Percentiles rank a stretch among this genome's conserved stretches.
Evolutionary conservation across 1,140 invertebrate genomes (phyloP).

Genomic region (Bombus balteatus): DNA sequence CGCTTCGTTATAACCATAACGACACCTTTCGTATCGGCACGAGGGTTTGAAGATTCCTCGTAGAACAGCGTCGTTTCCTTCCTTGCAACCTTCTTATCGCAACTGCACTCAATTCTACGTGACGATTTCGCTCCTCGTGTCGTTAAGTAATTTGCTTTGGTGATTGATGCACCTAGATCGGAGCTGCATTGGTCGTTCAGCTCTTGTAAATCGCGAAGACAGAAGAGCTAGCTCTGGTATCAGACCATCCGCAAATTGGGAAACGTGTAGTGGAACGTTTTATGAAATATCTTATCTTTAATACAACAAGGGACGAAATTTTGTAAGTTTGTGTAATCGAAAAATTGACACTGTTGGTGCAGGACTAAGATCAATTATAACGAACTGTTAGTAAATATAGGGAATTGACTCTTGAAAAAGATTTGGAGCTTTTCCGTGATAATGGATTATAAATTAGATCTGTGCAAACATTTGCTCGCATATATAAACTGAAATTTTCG

Average conservation of each 20-base stretch:
- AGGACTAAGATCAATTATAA: neutral
- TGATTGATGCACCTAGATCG: neutral
- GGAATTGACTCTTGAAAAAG: no score
- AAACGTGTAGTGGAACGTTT: neutral
- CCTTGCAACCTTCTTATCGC: neutral
- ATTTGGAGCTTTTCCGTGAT: no score
- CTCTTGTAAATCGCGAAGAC: neutral
- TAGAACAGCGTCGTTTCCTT: conserved; percentile 10
- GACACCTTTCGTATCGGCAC: conserved; percentile 58
- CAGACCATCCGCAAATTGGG: neutral
- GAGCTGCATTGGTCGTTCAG: neutral
- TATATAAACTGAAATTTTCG: no score
- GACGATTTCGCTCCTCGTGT: neutral
- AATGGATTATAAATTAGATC: no score
- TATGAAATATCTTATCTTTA: neutral
- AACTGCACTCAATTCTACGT: neutral
- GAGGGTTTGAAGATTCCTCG: conserved; percentile 31
- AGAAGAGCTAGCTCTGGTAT: neutral
- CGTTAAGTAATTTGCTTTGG: conserved; percentile 25
- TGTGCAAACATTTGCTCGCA: no score
- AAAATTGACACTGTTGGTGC: neutral
- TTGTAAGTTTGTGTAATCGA: neutral
- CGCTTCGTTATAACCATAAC: conserved; percentile 75
- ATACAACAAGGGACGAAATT: neutral
- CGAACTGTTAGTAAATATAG: no score